phyloP scores from a whole-genome alignment of 2,888 invertebrate species.

The Hemaris fuciformis region DNA sequence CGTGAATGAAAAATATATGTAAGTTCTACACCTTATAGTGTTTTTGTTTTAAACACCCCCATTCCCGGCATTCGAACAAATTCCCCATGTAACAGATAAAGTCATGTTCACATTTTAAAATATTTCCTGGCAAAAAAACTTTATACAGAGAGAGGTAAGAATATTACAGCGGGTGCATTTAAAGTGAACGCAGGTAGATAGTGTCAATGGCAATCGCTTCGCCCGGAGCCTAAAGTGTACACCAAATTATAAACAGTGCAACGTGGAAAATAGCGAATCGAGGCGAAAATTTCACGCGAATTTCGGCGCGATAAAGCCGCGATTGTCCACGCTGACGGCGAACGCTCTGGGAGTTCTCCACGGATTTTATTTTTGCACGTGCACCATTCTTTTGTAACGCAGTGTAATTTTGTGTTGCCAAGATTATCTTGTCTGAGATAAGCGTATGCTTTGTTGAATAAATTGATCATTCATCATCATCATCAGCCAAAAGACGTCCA shows the following conservation, averaged over 20 bases:
- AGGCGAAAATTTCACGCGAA: conserved; percentile 44
- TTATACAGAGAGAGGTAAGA: conserved; percentile 43
- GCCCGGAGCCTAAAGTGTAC: conserved; percentile 48
- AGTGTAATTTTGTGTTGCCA: conserved; percentile 34
- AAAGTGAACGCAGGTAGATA: conserved; percentile 57
- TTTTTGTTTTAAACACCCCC: background rate
- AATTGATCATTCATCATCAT: too few species aligned
- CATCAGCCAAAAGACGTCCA: too few species aligned
- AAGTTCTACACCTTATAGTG: background rate
- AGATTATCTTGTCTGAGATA: background rate
- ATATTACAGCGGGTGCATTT: conserved; percentile 52
- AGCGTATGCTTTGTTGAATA: background rate
- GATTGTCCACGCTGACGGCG: conserved; percentile 40
- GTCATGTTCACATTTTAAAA: conserved; percentile 11
- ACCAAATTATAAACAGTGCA: conserved; percentile 47
- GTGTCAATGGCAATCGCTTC: conserved; percentile 56
- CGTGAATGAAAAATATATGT: background rate
- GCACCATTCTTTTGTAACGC: conserved; percentile 45
- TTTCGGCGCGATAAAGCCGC: conserved; percentile 43
- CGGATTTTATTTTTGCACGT: conserved; percentile 36
- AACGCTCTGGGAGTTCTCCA: conserved; percentile 35
- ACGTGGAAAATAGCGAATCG: conserved; percentile 41
- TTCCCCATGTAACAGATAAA: conserved; percentile 14
- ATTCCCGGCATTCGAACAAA: background rate
- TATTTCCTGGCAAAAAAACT: conserved; percentile 16